Base-by-base conservation (phyloP, 1,140 invertebrate genomes). In the Drosophila guanche region DNA sequence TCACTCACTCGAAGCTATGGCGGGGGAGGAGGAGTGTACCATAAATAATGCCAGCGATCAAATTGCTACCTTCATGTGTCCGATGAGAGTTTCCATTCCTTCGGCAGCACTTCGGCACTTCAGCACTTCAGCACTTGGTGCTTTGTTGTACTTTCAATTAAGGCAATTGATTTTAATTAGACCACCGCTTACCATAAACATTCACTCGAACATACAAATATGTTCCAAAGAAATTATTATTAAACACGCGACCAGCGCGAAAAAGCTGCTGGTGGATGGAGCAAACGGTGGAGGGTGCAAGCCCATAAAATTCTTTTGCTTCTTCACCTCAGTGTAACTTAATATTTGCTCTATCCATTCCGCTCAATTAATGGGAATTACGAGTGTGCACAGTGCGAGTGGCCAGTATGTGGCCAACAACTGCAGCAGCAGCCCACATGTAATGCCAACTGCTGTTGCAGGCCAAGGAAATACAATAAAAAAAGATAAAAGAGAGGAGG, bases 121-220 rank as follows among this genome's bases (percentile, higher is more conserved):
- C 8, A 3, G 33, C 10, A 40, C 41, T 27, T 46, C 29, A 50
- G 37, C 29, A 33, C 41, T 66, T 62, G 45, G 37, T 42, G 40
- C 52, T 81, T 61, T 86, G 68, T 81, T 86, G 75, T 81, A 73
- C 83, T 88, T 88, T 83, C 83, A 88, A 88, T 88, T 88, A 88
- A 88, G 84, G 60, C 83, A 88, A 88, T 88, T 88, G 83, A 88
- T 83, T 88, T 88, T 88, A 88, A 88, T 88, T 88, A 88, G 83
- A 88, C 83, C 83, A 88, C 77, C 83, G 85, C 79, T 84, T 84
- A 69, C 58, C 56, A 69, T 78, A 78, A 62, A 76, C 78, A 86
- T 75, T 12, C 2, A 37, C 33, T 12, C 33, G 33, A 10, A 10
- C 33, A 37, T 12, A 37, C 29, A 8, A 29, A 3, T 8, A 27